A percentile compares a stretch with the other conserved stretches of the same genome.
These are phyloP conservation scores for Psittacus erithacus DNA, from an alignment of 2,113 vertebrate genomes.

Conservation along the genomic window DNA sequence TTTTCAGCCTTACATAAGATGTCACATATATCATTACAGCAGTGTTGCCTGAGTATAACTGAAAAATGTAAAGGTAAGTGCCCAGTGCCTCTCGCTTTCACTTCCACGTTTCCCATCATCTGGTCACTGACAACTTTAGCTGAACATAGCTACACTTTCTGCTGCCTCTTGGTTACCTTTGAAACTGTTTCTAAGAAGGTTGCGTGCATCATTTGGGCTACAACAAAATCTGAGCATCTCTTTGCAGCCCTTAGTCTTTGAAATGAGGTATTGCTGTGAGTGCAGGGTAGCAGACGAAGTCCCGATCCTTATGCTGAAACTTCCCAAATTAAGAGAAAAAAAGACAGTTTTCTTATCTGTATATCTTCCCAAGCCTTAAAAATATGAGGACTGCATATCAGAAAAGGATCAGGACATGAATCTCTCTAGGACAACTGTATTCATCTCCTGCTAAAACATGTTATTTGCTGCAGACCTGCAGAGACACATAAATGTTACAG, in stretches of 20 bases:
- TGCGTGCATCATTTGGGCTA: neutral
- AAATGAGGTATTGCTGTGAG: neutral
- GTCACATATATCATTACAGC: neutral
- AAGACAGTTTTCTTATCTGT: neutral
- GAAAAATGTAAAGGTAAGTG: neutral
- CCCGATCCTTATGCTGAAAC: neutral
- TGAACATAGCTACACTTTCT: neutral
- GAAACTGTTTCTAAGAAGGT: neutral
- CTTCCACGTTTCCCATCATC: neutral
- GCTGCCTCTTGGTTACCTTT: neutral
- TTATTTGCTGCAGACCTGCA: neutral
- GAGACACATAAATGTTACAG: neutral
- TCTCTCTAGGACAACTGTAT: neutral
- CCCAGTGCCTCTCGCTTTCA: neutral
- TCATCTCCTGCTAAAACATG: neutral
- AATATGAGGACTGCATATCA: neutral
- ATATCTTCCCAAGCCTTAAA: neutral
- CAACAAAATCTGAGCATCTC: neutral
- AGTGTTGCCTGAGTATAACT: neutral
- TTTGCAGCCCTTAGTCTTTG: neutral
- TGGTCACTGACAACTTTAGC: neutral
- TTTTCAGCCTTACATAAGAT: neutral
- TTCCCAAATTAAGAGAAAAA: neutral
- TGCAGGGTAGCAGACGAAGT: neutral
- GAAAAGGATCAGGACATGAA: neutral